Evolutionary conservation across 2,113 vertebrate species (phyloP).

Genomic region (Podarcis muralis): DNA sequence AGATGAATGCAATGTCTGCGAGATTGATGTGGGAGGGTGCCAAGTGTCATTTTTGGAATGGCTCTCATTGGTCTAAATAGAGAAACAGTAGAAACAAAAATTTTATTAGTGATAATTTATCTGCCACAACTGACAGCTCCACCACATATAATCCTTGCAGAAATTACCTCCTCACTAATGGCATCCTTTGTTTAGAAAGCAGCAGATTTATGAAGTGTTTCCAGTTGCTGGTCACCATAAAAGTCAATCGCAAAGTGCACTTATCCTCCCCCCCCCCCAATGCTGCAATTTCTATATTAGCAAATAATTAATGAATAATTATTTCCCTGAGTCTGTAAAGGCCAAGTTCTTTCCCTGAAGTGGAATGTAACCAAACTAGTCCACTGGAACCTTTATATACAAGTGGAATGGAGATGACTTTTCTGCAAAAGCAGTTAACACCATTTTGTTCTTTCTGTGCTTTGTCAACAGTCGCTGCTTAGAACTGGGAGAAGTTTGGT

Average conservation of each 20-base stretch:
- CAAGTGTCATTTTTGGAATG: slow-evolving; percentile 44
- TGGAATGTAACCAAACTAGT: accelerated
- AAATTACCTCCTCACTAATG: slow-evolving; percentile 58
- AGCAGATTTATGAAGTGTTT: slow-evolving; percentile 37
- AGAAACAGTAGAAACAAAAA: slow-evolving; percentile 46
- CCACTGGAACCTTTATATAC: neutral
- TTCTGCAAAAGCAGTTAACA: neutral
- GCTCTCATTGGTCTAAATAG: slow-evolving; percentile 49
- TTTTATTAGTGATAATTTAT: slow-evolving; percentile 39
- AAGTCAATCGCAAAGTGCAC: slow-evolving; percentile 11
- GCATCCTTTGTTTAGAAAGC: slow-evolving; percentile 37
- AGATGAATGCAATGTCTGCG: slow-evolving; percentile 35
- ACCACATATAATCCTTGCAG: slow-evolving; percentile 34
- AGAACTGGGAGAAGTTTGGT: neutral
- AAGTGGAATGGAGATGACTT: neutral
- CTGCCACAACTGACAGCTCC: slow-evolving; percentile 49
- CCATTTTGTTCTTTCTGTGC: neutral
- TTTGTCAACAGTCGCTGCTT: neutral
- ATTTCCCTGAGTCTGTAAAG: slow-evolving; percentile 33
- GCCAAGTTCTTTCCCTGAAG: neutral
- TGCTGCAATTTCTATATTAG: slow-evolving; percentile 11
- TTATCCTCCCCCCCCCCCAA: neutral
- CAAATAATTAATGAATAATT: slow-evolving; percentile 35
- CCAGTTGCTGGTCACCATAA: slow-evolving; percentile 34
- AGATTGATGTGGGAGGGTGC: slow-evolving; percentile 51